phyloP scores from a whole-genome alignment of 2,797 vertebrate genomes.

The Phoeniculus purpureus region DNA sequence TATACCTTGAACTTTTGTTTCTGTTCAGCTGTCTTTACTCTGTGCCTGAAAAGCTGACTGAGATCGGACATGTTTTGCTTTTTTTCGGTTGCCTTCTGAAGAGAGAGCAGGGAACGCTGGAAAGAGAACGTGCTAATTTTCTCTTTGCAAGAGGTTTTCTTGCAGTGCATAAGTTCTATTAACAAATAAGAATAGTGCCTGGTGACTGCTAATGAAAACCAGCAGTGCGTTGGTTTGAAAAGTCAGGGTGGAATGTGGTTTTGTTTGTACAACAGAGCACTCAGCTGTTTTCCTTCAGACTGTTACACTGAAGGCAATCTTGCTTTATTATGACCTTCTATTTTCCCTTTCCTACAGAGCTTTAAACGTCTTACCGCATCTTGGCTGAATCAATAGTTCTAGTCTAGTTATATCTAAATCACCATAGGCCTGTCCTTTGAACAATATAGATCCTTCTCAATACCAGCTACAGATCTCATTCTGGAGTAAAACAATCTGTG shows the following conservation, averaged over 20 bases:
- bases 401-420: background rate
- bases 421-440: background rate
- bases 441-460: background rate
- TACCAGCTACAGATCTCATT: background rate
- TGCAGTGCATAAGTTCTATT: background rate
- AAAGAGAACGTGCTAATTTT: background rate
- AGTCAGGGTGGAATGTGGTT: constrained; percentile 40
- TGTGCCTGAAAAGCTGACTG: background rate
- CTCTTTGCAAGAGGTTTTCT: background rate
- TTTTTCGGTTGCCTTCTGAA: background rate
- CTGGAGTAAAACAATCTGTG: background rate
- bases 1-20: background rate
- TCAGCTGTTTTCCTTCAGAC: constrained; percentile 58
- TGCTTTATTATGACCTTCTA: constrained; percentile 11
- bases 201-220: constrained; percentile 54
- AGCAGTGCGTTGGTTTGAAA: constrained; percentile 42
- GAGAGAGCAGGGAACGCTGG: background rate
- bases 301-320: constrained; percentile 15
- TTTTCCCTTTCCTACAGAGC: constrained; percentile 54
- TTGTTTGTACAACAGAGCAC: constrained; percentile 44
- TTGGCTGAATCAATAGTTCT: constrained; percentile 1
- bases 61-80: background rate
- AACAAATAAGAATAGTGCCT: constrained; percentile 18
- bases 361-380: constrained; percentile 43
- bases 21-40: background rate